A percentile compares a stretch with the other conserved stretches of the same genome.
These are phyloP conservation scores for Melipona quadrifasciata DNA, from an alignment of 1,140 invertebrate species.

Conservation along the genomic window DNA sequence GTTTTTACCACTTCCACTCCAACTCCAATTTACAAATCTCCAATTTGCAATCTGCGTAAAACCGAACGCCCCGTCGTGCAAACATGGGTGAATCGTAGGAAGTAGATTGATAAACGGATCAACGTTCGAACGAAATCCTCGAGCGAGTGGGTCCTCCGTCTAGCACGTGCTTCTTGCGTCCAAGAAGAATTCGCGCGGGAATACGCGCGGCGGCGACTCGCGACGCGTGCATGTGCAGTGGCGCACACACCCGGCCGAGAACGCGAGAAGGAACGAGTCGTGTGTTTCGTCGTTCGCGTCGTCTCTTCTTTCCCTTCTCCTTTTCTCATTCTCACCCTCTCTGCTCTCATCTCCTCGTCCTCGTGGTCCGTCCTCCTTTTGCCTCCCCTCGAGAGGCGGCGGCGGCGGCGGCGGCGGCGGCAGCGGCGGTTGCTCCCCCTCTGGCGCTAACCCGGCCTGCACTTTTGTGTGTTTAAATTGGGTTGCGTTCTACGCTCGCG, in stretches of 20 bases:
- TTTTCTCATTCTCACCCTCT: slow-evolving; percentile 30
- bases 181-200: slow-evolving; percentile 28
- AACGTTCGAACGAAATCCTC: not conserved
- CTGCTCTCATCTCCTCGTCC: slow-evolving; percentile 15
- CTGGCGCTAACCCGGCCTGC: slow-evolving; percentile 62
- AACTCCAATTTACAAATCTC: not conserved
- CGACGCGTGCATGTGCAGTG: not conserved
- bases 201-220: not conserved
- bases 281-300: slow-evolving; percentile 44
- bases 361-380: slow-evolving; percentile 30
- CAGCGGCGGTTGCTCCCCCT: slow-evolving; percentile 11
- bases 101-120: not conserved
- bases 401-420: not conserved
- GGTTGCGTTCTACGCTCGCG: slow-evolving; percentile 72
- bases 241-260: not conserved
- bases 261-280: slow-evolving; percentile 8
- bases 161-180: slow-evolving; percentile 2
- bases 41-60: too few relatives aligned
- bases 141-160: not conserved
- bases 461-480: slow-evolving; percentile 77
- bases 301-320: slow-evolving; percentile 33
- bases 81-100: too few relatives aligned
- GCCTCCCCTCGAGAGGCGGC: slow-evolving; percentile 36
- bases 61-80: not conserved
- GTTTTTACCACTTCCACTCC: not conserved